phyloP scores from a whole-genome alignment of 2,113 vertebrate genomes.

The Pygoscelis adeliae region DNA sequence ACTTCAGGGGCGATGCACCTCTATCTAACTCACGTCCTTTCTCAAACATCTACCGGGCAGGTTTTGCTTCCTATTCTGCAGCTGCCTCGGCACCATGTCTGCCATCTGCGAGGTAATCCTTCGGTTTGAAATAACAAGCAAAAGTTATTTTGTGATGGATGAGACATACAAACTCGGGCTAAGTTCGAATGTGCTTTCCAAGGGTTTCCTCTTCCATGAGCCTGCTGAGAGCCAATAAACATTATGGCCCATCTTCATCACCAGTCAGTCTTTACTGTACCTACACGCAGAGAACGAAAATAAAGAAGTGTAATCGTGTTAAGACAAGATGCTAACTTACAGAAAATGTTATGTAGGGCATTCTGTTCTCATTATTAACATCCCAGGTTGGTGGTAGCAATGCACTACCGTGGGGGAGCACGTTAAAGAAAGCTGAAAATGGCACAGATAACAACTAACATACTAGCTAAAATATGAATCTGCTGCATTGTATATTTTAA shows the following conservation, averaged over 20 bases:
- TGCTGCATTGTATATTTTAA: conserved; percentile 60
- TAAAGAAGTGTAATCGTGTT: neutral
- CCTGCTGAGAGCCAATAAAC: neutral
- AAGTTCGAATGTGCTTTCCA: neutral
- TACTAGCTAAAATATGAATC: conserved; percentile 27
- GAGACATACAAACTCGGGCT: neutral
- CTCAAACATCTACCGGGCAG: neutral
- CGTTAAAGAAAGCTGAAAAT: conserved; percentile 27
- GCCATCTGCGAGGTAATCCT: neutral
- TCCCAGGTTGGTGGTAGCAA: conserved; percentile 22
- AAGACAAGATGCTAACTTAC: neutral
- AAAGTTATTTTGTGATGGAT: conserved; percentile 67
- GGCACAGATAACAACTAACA: conserved; percentile 25
- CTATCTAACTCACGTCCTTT: neutral
- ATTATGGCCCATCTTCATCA: neutral
- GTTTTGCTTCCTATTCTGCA: neutral
- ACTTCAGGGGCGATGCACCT: neutral
- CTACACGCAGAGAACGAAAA: neutral
- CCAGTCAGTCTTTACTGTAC: neutral
- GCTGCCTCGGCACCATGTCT: neutral
- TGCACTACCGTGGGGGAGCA: neutral
- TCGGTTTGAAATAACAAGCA: neutral
- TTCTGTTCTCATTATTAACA: conserved; percentile 18
- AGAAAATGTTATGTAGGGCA: neutral
- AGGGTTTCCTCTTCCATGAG: neutral